These are phyloP conservation scores for Rhegmatorhina hoffmannsi DNA, from an alignment of 2,113 vertebrate species.

Conservation along the genomic window DNA sequence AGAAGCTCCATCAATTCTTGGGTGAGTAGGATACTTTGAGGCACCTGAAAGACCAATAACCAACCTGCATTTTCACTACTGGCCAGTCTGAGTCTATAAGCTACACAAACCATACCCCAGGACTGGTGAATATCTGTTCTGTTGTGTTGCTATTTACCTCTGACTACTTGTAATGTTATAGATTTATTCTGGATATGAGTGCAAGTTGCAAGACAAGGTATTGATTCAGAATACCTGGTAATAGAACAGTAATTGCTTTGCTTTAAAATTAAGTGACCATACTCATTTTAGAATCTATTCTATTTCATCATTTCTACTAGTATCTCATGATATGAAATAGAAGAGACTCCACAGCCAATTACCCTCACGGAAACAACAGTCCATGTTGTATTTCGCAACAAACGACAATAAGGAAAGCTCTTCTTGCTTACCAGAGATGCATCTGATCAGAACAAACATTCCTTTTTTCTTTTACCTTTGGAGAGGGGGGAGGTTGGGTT, in stretches of 20 bases:
- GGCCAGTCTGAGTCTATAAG: background rate
- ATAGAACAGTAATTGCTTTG: conserved; percentile 67
- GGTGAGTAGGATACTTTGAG: background rate
- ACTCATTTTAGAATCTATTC: conserved; percentile 47
- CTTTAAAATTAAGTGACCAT: conserved; percentile 67
- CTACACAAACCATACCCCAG: background rate
- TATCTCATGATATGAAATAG: conserved; percentile 10
- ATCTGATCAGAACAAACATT: background rate
- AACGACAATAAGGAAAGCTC: background rate
- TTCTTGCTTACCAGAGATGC: background rate
- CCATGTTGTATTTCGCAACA: background rate
- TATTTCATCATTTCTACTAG: conserved; percentile 51
- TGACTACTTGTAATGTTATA: conserved; percentile 23
- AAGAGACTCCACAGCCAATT: conserved; percentile 36
- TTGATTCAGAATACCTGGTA: conserved; percentile 63
- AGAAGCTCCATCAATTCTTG: background rate
- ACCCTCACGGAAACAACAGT: background rate
- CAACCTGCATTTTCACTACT: background rate
- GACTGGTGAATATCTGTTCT: background rate
- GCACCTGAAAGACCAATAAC: background rate
- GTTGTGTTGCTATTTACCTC: conserved; percentile 3
- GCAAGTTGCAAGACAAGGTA: conserved; percentile 48
- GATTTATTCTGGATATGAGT: conserved; percentile 55
- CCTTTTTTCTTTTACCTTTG: background rate
- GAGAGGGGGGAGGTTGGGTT: too few species aligned